phyloP scores from a whole-genome alignment of 92 coral and sea anemone genomes.

The Palythoa heliodiscus region DNA sequence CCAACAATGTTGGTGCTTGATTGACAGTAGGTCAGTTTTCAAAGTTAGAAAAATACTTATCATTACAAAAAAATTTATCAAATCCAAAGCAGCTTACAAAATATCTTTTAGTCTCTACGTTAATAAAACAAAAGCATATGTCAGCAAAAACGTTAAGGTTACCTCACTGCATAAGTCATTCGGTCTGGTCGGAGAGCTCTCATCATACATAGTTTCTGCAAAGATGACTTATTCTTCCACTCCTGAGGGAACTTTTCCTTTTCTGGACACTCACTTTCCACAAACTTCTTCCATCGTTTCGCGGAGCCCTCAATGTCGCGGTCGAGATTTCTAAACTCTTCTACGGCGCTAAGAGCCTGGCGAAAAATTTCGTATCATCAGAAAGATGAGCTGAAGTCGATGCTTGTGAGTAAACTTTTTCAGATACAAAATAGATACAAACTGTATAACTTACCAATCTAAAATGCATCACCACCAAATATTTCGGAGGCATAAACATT shows the following conservation, averaged over 20 bases:
- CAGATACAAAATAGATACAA: neutral
- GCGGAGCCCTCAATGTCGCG: constrained; percentile 99
- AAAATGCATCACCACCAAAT: no score
- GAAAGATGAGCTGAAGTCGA: neutral
- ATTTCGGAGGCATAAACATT: no score
- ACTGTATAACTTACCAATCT: neutral
- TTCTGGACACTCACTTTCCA: constrained; percentile 99
- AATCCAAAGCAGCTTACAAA: no score
- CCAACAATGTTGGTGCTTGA: no score
- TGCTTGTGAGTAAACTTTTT: neutral
- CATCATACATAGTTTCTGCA: constrained; percentile 99
- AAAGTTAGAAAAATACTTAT: no score
- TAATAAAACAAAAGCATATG: neutral
- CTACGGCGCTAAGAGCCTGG: constrained; percentile 90
- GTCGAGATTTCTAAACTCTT: constrained; percentile 97
- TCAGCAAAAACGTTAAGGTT: neutral
- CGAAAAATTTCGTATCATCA: neutral
- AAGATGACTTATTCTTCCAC: constrained; percentile 95
- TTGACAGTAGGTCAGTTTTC: no score
- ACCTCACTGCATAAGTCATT: constrained; percentile 99
- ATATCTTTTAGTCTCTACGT: neutral
- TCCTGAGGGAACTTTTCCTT: constrained; percentile 99
- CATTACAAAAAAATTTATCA: no score
- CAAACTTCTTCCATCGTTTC: constrained; percentile 99
- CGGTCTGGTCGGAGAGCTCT: constrained; percentile 98